Evolutionary conservation across 1,140 invertebrate genomes (phyloP).

Genomic region (Rhagoletis pomonella): DNA sequence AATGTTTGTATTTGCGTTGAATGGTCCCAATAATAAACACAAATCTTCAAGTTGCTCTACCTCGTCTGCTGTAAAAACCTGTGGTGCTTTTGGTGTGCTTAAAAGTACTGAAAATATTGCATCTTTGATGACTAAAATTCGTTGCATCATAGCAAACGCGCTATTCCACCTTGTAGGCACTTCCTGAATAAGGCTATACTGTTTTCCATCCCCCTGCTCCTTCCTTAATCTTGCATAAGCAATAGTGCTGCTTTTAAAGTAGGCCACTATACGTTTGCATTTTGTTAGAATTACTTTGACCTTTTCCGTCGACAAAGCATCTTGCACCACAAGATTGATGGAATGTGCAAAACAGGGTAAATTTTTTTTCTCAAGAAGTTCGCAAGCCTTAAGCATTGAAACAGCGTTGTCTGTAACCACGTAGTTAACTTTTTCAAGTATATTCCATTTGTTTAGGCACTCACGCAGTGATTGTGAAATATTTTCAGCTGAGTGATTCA

Average conservation of each 20-base stretch:
- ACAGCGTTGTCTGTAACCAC: conserved; percentile 2
- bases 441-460: conserved; percentile 29
- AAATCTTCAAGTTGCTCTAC: conserved; percentile 1
- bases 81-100: background rate
- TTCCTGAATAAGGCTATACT: background rate
- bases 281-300: background rate
- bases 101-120: conserved; percentile 22
- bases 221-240: conserved; percentile 26
- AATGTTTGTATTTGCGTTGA: background rate
- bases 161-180: conserved; percentile 18
- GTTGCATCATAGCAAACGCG: conserved; percentile 6
- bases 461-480: background rate
- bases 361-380: conserved; percentile 1
- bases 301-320: too few species aligned
- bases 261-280: background rate
- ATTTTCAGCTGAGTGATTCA: too few species aligned
- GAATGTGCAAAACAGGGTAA: too few species aligned
- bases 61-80: conserved; percentile 7
- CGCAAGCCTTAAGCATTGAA: conserved; percentile 15
- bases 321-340: too few species aligned
- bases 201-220: background rate
- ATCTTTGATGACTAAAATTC: conserved; percentile 21
- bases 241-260: conserved; percentile 29
- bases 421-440: conserved; percentile 7
- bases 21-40: too few species aligned